These are phyloP conservation scores for Oxyura jamaicensis DNA, from an alignment of 2,113 vertebrate species.

Conservation along the genomic window DNA sequence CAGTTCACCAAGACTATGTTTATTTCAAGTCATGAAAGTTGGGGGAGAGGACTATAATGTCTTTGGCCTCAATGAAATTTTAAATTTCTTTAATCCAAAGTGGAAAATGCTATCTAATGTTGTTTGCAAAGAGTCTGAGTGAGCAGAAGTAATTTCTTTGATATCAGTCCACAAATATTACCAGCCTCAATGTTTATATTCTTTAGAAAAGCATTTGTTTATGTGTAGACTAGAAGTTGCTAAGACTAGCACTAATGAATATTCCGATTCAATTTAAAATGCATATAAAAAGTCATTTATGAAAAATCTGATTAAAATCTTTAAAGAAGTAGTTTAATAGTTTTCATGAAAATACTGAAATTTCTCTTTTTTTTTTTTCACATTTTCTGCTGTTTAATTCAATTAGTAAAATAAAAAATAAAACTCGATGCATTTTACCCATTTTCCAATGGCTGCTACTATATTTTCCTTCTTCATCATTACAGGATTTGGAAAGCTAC, in stretches of 20 bases:
- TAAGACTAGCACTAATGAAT: background rate
- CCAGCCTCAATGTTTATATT: background rate
- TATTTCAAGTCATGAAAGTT: background rate
- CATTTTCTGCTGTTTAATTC: background rate
- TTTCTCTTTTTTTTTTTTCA: background rate
- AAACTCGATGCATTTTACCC: background rate
- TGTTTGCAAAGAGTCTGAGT: background rate
- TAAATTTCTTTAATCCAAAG: background rate
- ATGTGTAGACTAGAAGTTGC: background rate
- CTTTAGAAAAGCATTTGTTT: background rate
- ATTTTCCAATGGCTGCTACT: background rate
- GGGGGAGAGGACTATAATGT: rapidly evolving
- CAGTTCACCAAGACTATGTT: background rate
- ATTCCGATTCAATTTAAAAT: background rate
- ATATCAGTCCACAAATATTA: background rate
- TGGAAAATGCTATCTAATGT: background rate
- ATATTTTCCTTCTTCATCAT: background rate
- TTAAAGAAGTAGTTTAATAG: background rate
- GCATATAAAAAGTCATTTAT: background rate
- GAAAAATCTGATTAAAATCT: background rate
- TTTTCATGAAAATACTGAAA: background rate
- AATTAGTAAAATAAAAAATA: background rate
- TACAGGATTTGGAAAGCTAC: background rate
- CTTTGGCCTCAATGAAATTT: background rate
- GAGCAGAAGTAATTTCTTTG: background rate